These are phyloP conservation scores for Boloria selene DNA, from an alignment of 2,888 invertebrate genomes.

Conservation along the genomic window DNA sequence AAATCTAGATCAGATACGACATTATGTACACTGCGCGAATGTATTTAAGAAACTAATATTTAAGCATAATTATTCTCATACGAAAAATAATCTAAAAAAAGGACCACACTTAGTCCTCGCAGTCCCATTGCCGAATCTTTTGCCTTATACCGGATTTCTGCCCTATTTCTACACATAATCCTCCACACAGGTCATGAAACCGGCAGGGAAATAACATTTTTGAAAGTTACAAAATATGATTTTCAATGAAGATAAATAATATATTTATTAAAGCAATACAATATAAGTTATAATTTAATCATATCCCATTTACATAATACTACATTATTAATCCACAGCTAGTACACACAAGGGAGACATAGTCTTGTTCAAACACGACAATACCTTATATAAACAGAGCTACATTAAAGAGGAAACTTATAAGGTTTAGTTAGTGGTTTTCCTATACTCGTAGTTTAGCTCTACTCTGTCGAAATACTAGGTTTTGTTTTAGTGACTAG, in stretches of 20 bases:
- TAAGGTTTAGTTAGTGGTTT: too few species aligned
- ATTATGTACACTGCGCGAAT: background rate
- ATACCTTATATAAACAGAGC: background rate
- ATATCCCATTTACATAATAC: background rate
- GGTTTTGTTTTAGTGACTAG: too few species aligned
- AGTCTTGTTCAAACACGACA: constrained; percentile 2
- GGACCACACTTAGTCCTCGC: constrained; percentile 8
- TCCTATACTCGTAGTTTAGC: too few species aligned
- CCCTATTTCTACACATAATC: constrained; percentile 14
- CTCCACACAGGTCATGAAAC: constrained; percentile 6
- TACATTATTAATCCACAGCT: constrained; percentile 3
- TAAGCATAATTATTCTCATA: background rate
- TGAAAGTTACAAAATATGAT: too few species aligned
- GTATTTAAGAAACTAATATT: constrained; percentile 1
- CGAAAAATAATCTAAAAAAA: constrained; percentile 11
- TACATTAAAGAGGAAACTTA: too few species aligned
- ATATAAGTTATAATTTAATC: too few species aligned
- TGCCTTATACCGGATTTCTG: constrained; percentile 12
- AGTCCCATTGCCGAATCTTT: constrained; percentile 15
- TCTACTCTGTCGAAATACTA: too few species aligned
- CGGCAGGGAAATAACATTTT: background rate
- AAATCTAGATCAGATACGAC: too few species aligned
- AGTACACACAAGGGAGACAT: constrained; percentile 4
- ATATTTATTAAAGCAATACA: too few species aligned
- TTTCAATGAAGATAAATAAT: too few species aligned